These are phyloP conservation scores for Pristionchus fissidentatus DNA, from an alignment of 2,888 invertebrate species.

Conservation along the genomic window DNA sequence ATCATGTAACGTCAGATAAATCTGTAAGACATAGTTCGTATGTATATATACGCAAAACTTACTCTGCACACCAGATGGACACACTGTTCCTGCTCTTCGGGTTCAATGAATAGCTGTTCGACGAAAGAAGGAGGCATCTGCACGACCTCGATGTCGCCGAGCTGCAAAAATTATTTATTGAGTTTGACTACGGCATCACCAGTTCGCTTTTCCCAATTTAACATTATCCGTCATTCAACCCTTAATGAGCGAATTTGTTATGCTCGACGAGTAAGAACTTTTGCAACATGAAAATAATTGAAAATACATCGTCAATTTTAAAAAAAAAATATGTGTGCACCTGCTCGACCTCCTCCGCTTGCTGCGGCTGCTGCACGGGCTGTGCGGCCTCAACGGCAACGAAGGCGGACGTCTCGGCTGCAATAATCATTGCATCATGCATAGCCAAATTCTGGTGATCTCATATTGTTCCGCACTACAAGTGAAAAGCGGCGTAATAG, in stretches of 20 bases:
- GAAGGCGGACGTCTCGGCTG: constrained; percentile 64
- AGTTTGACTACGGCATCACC: too few species aligned
- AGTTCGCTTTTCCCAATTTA: too few species aligned
- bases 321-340: not conserved
- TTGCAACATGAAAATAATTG: not conserved
- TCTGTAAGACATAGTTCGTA: not conserved
- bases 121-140: constrained; percentile 62
- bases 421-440: not conserved
- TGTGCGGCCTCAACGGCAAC: constrained; percentile 51
- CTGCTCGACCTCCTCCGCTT: constrained; percentile 24
- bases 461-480: not conserved
- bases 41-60: not conserved
- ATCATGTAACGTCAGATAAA: too few species aligned
- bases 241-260: too few species aligned
- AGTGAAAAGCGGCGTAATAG: too few species aligned
- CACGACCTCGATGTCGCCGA: constrained; percentile 22
- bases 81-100: constrained; percentile 58
- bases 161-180: too few species aligned
- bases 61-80: constrained; percentile 62
- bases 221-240: too few species aligned
- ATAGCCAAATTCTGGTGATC: not conserved
- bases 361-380: not conserved
- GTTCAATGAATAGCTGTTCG: constrained; percentile 60
- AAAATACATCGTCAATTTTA: not conserved
- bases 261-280: not conserved